Percentiles rank a stretch among this genome's conserved stretches.
Conservation (phyloP, 2,113 vertebrate species). For the Chaetura pelagica region DNA sequence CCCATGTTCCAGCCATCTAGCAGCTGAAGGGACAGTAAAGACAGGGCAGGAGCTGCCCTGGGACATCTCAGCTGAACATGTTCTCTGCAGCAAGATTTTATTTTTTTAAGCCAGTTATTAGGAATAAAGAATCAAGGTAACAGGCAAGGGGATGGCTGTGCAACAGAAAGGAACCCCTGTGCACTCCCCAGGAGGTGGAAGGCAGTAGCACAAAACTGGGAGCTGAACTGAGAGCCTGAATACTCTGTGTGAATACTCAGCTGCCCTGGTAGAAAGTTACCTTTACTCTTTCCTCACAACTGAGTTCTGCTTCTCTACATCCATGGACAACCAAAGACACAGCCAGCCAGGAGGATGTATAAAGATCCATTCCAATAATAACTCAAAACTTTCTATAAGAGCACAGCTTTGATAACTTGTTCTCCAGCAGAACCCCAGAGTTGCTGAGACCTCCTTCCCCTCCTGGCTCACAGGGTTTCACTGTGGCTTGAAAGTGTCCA, state of each 20-base stretch:
- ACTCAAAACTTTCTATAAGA: not conserved
- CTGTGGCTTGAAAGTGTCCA: too few species aligned
- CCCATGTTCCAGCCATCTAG: rapidly evolving
- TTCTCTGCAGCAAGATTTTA: not conserved
- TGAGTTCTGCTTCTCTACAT: not conserved
- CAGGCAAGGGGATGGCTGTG: not conserved
- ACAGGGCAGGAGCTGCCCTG: not conserved
- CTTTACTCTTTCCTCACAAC: not conserved
- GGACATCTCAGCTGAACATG: not conserved
- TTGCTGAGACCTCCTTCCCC: not conserved
- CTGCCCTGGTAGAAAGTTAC: not conserved
- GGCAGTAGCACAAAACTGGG: not conserved
- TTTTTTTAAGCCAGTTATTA: not conserved
- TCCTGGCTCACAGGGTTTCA: not conserved
- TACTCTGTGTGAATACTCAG: not conserved
- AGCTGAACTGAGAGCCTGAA: not conserved
- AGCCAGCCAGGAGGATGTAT: not conserved
- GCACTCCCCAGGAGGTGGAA: not conserved
- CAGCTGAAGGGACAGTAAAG: not conserved
- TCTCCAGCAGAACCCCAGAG: not conserved
- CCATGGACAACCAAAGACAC: rapidly evolving
- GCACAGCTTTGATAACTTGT: not conserved
- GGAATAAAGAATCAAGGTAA: not conserved
- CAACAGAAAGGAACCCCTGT: not conserved
- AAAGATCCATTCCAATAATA: not conserved